phyloP scores from a whole-genome alignment of 2,797 vertebrate genomes.

The Pseudomugil gertrudae region DNA sequence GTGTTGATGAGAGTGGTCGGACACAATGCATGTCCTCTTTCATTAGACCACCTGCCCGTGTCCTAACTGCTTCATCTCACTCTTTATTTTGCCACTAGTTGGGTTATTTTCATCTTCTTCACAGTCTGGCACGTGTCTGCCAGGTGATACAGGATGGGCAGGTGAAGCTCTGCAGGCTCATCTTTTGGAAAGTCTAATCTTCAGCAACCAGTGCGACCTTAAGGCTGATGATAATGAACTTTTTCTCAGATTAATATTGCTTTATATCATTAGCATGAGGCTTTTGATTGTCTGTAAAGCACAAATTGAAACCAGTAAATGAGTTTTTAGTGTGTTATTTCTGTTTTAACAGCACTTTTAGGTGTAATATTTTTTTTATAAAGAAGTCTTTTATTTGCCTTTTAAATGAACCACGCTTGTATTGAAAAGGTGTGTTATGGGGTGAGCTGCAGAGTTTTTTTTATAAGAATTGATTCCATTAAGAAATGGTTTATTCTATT shows the following conservation, averaged over 20 bases:
- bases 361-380: too few species aligned
- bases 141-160: conserved; percentile 9
- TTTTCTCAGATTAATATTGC: conserved; percentile 8
- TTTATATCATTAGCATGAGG: conserved; percentile 19
- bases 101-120: conserved; percentile 27
- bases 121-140: conserved; percentile 12
- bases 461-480: too few species aligned
- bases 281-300: conserved; percentile 8
- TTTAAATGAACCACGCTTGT: too few species aligned
- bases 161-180: conserved; percentile 27
- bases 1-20: conserved; percentile 43
- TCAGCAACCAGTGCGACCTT: conserved; percentile 12
- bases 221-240: conserved; percentile 35
- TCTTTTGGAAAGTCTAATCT: conserved; percentile 1
- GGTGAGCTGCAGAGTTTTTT: too few species aligned
- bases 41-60: conserved; percentile 20
- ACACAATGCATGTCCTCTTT: conserved; percentile 18
- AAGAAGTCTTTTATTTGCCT: too few species aligned
- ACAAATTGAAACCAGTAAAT: conserved; percentile 7
- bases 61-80: conserved; percentile 22
- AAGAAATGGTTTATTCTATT: too few species aligned
- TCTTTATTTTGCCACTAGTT: conserved; percentile 16
- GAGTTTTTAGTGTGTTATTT: too few species aligned
- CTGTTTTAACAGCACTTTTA: too few species aligned
- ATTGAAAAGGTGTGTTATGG: too few species aligned